Evolutionary conservation across 2,113 vertebrate genomes (phyloP).

Genomic region (Orcinus orca): DNA sequence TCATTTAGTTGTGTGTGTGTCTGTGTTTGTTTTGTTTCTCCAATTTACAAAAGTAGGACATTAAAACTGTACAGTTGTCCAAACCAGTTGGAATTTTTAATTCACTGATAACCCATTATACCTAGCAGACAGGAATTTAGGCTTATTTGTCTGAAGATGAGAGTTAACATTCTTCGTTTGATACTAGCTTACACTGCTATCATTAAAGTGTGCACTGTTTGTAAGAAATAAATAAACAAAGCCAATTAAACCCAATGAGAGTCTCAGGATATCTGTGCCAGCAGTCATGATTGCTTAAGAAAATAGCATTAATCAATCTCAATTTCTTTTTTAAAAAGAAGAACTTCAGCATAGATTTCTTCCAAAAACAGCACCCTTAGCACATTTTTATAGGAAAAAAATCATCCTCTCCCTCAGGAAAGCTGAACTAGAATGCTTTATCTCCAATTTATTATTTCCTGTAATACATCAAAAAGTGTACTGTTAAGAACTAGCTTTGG

Average conservation of each 20-base stretch:
- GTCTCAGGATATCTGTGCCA: background rate
- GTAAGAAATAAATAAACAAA: slow-evolving; percentile 55
- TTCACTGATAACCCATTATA: background rate
- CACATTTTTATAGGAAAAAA: background rate
- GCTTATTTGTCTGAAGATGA: background rate
- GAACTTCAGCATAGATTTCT: background rate
- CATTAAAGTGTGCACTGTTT: background rate
- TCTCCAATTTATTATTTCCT: background rate
- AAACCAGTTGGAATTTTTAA: slow-evolving; percentile 42
- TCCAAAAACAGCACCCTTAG: background rate
- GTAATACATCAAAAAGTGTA: background rate
- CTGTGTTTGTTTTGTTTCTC: background rate
- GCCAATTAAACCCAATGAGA: slow-evolving; percentile 27
- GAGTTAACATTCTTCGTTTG: background rate
- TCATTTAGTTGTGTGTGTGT: background rate
- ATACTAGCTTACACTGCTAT: background rate
- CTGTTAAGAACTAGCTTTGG: background rate
- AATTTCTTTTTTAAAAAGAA: slow-evolving; percentile 20
- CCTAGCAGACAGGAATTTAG: background rate
- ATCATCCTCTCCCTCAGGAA: background rate
- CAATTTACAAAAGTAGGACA: slow-evolving; percentile 10
- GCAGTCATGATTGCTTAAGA: background rate
- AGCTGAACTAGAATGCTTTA: background rate
- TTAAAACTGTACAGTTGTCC: background rate
- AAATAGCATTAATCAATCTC: background rate